Percentiles rank a stretch among this genome's conserved stretches.
phyloP scores from a whole-genome alignment of 2,888 invertebrate genomes.

The Ligdia adustata region DNA sequence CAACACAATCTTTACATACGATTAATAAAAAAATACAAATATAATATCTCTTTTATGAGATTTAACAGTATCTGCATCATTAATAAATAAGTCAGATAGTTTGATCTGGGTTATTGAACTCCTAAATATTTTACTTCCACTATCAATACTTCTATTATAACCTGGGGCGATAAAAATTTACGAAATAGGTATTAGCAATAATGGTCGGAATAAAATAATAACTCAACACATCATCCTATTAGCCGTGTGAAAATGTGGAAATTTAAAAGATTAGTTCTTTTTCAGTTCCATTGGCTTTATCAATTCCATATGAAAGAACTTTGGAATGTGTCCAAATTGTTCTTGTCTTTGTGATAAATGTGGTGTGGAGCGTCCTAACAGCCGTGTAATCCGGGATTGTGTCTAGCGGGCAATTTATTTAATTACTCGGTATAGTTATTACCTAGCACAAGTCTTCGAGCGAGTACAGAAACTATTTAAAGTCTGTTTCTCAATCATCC shows the following conservation, averaged over 20 bases:
- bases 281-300: slow-evolving; percentile 37
- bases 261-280: slow-evolving; percentile 39
- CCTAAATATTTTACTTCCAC: too few species aligned
- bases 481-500: too few species aligned
- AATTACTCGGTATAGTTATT: slow-evolving; percentile 45
- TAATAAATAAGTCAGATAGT: too few species aligned
- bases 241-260: slow-evolving; percentile 32
- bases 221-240: slow-evolving; percentile 26
- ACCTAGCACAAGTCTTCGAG: slow-evolving; percentile 34
- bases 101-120: too few species aligned
- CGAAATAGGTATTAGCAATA: not conserved
- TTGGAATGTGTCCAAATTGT: slow-evolving; percentile 69
- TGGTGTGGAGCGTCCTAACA: slow-evolving; percentile 45
- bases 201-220: slow-evolving; percentile 9
- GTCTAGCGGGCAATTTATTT: slow-evolving; percentile 59
- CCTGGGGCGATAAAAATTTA: too few species aligned
- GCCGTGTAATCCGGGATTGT: slow-evolving; percentile 52
- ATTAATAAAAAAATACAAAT: too few species aligned
- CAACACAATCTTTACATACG: too few species aligned
- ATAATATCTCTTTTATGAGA: too few species aligned
- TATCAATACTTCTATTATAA: too few species aligned
- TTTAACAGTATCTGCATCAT: too few species aligned
- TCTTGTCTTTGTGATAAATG: slow-evolving; percentile 59
- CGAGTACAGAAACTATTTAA: slow-evolving; percentile 12
- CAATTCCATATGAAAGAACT: slow-evolving; percentile 47